Evolutionary conservation across 2,113 vertebrate genomes (phyloP), one percentile per base, ranked within the genome.

Genomic region (Pavo muticus): DNA sequence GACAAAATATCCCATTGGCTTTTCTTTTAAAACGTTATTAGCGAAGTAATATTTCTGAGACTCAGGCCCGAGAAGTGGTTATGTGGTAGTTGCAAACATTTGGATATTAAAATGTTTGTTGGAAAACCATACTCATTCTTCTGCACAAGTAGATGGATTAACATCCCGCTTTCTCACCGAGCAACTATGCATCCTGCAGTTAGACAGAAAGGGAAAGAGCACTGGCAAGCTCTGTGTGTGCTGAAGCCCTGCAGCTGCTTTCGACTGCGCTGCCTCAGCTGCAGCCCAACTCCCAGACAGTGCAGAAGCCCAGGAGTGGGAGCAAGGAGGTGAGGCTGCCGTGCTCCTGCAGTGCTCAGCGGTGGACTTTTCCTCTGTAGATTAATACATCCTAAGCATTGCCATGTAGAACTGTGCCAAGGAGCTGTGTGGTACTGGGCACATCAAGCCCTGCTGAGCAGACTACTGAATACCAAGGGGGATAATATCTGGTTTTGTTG

Each of bases 211-310:
- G 37, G 65, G 32, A 70, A 71, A 42, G 72, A 73, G 47, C 64
- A 32, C 74, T 72, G 95, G 87, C 93, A 94, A 56, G 59, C 84
- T 84, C 65, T 8, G 10, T 48, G 61, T 44, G 25, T 65, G 48
- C 60, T 94, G 93, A 97, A 88, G 79, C 24, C 9, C 64, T 71
- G 80, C 96, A 96, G 94, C 94, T 96, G 93, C 71, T 91, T 76
- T 69, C 65, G 70, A 67, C 32, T 60, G 12, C 2, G 27, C 60
- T 84, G 84, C 81, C 72, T 63, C 75, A 57, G 60, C 30, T 57
- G 35, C 21, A 61, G 74, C 82, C 76, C 47, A 39, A 59, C 73
- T 39, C 39, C 35, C 30, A 72, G 64, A 60, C 42, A 45, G 50
- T 64, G 24, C 11, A 30, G 39, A 83, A 59, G 71, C 4, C 10